Evolutionary conservation across 2,888 invertebrate genomes (phyloP), one percentile per base, ranked within the genome.

Genomic region (Thereva unica): DNA sequence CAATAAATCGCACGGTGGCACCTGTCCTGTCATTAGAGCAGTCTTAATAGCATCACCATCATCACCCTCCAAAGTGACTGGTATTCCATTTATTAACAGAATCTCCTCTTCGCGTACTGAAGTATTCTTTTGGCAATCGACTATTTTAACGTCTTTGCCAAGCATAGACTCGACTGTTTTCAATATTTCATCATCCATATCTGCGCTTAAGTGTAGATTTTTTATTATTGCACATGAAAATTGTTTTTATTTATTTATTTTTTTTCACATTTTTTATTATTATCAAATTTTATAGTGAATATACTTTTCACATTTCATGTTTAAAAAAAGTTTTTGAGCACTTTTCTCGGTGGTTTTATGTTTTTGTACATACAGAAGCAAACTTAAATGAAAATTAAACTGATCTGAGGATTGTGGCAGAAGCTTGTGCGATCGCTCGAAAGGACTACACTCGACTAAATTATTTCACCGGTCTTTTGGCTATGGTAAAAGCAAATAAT

Each of bases 121-220:
- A n/a, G 88, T 88, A 71, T 87, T 87, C 74, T 89, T 88, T 77
- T 89, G 87, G 77, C 89, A 89, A 77, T 89, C 89, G 67, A 89
- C 85, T 70, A 89, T 87, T 80, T 87, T 86, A 38, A 85, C 87
- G 69, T 87, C 87, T 72, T 87, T 88, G 68, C 89, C 89, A 70
- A 89, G 84, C 72, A 89, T 86, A 71, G 89, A 87, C 78, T 89
- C 89, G 68, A 89, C 89, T 69, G 89, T 89, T 75, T 88, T 88
- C 76, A 89, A 86, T 72, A 89, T 88, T 79, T 89, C 89, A 78
- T 89, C 89, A 80, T 89, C 89, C 87, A 89, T 87, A 71, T 23
- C 50, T 9, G 1, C 23, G 10, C 10, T 55, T 23, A 12, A 7
- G n/a, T 5, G 6, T 5, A 23, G 9, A 4, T 45, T 41, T 9